Base-by-base conservation (phyloP, 2,888 invertebrate genomes). In the Cerastoderma edule region DNA sequence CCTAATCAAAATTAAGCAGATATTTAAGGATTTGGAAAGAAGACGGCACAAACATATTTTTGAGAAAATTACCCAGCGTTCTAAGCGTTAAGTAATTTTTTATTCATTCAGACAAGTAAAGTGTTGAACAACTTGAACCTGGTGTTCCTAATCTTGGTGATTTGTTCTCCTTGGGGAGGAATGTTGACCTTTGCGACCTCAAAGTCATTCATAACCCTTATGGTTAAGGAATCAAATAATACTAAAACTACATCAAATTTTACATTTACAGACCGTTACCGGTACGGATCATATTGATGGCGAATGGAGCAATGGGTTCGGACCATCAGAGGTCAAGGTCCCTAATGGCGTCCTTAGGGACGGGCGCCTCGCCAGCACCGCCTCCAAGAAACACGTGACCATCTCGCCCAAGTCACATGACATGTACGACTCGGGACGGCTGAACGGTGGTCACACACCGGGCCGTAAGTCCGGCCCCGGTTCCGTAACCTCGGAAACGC, bases 371-470 rank as follows among this genome's bases (percentile, higher is more conserved):
- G 78, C 82, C 16, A 74, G 79, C 6, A 76, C 84, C 16, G 73
- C 79, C 13, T 64, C 81, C 24, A 89, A 88, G 68, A 88, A 88
- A 66, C 83, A 83, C 54, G 89, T 89, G 66, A 88, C 89, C 10
- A 84, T 89, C 67, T 83, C 87, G 8, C 88, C 88, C 16, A 67
- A 65, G 10, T 76, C 80, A 16, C 64, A 75, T 39, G 75, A 79
- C 46, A 69, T 65, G 6, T 57, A 19, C n/a, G 39, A 46, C 10
- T 56, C 53, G 22, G 54, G 39, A 27, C 16, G 54, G 5, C 64
- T 64, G 27, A 70, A 50, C n/a, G 50, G 2, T 24, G 50, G 50
- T 50, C 60, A 33, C 1, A 60, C 33, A n/a, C n/a, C n/a, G 22
- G 60, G 60, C 60, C 22, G 60, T 30, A 75, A 72, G 35, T 76